A percentile compares a stretch with the other conserved stretches of the same genome.
These are phyloP conservation scores for Zaprionus gabonicus DNA, from an alignment of 1,140 invertebrate genomes.

Conservation along the genomic window DNA sequence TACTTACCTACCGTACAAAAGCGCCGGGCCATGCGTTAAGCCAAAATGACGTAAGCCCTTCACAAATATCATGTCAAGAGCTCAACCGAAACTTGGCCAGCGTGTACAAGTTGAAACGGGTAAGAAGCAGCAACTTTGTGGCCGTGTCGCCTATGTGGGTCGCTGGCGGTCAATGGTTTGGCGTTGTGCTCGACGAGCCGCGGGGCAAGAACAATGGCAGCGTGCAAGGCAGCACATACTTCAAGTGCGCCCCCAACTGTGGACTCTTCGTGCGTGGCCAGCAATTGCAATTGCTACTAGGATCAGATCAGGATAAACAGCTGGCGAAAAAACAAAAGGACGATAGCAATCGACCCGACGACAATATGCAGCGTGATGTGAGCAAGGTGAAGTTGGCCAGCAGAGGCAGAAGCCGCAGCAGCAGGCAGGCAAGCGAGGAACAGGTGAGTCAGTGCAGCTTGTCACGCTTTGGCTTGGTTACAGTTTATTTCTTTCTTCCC, in stretches of 20 bases:
- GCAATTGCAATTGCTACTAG: conserved; percentile 86
- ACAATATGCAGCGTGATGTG: conserved; percentile 60
- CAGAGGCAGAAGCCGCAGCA: conserved; percentile 38
- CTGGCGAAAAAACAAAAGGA: conserved; percentile 35
- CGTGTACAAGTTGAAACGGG: conserved; percentile 90
- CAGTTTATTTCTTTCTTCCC: neutral
- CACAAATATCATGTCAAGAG: conserved; percentile 78
- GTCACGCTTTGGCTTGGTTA: neutral
- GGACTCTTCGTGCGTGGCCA: conserved; percentile 93
- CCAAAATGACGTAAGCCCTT: conserved; percentile 72
- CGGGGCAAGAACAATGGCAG: conserved; percentile 97
- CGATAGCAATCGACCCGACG: conserved; percentile 19
- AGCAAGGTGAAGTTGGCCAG: conserved; percentile 28
- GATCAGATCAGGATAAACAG: conserved; percentile 85
- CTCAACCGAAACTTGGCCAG: conserved; percentile 88
- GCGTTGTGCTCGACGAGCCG: conserved; percentile 94
- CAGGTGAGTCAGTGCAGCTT: conserved; percentile 33
- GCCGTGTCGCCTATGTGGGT: conserved; percentile 93
- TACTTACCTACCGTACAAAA: conserved; percentile 33
- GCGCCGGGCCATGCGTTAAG: conserved; percentile 28
- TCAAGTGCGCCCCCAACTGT: conserved; percentile 92
- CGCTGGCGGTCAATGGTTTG: conserved; percentile 95
- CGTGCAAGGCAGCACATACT: conserved; percentile 92
- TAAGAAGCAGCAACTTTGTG: conserved; percentile 89
- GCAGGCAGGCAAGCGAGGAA: conserved; percentile 46